These are phyloP conservation scores for Acleris emargana DNA, from an alignment of 2,888 invertebrate genomes.

Conservation along the genomic window DNA sequence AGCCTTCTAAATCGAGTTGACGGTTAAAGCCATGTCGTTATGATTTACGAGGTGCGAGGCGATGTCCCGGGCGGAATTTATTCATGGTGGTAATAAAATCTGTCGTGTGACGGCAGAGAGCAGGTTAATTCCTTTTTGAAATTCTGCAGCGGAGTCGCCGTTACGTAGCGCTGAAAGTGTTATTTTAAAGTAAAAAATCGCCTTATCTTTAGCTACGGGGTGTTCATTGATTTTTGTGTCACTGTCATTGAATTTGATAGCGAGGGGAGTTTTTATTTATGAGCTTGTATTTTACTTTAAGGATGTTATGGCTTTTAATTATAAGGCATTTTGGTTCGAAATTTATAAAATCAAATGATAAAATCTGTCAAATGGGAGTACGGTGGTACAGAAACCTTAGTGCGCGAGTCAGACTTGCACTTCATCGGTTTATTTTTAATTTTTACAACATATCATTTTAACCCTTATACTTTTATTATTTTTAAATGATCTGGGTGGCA, in stretches of 20 bases:
- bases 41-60: slow-evolving; percentile 68
- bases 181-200: slow-evolving; percentile 30
- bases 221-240: slow-evolving; percentile 21
- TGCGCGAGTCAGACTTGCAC: no score
- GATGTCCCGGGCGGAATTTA: slow-evolving; percentile 69
- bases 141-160: slow-evolving; percentile 46
- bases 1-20: slow-evolving; percentile 59
- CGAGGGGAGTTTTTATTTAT: not conserved
- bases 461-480: no score
- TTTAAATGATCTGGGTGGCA: no score
- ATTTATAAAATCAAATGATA: no score
- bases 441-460: no score
- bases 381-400: no score
- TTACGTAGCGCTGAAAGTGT: slow-evolving; percentile 29
- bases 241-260: slow-evolving; percentile 11
- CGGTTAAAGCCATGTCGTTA: slow-evolving; percentile 63
- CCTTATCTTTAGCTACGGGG: slow-evolving; percentile 18
- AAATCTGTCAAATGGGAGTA: no score
- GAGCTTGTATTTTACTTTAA: no score
- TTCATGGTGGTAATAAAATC: slow-evolving; percentile 80
- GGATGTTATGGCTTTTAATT: no score
- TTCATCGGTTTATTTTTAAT: no score
- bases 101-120: slow-evolving; percentile 61
- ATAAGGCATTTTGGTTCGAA: no score
- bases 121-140: slow-evolving; percentile 71